These are phyloP conservation scores for Ormyrus thymus DNA, from an alignment of 2,888 invertebrate species.

Conservation along the genomic window DNA sequence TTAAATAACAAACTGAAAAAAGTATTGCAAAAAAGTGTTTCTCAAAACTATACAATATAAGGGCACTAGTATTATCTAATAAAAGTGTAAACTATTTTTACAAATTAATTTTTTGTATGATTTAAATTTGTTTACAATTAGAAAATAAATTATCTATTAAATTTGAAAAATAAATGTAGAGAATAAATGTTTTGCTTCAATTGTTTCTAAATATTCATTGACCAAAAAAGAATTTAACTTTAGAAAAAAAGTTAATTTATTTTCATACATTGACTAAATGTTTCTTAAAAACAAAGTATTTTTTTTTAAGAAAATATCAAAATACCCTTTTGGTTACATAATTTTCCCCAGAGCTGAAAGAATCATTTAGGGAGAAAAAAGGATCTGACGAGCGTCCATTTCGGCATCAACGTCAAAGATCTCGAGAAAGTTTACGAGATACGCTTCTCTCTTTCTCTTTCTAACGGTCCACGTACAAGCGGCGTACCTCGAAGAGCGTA, in stretches of 20 bases:
- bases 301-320: neutral
- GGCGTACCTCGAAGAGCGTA: neutral
- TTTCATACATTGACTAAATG: neutral
- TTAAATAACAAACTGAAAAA: no score
- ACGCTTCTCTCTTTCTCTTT: neutral
- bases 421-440: neutral
- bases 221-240: neutral
- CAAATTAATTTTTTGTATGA: no score
- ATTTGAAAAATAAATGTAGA: no score
- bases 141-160: no score
- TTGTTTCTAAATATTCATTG: no score
- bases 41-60: no score
- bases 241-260: neutral
- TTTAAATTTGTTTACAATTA: no score
- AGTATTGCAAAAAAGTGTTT: no score
- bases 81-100: no score
- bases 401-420: neutral
- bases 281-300: neutral
- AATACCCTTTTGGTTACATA: slow-evolving; percentile 2
- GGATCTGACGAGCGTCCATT: neutral
- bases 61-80: no score
- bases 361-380: slow-evolving; percentile 1
- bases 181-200: no score
- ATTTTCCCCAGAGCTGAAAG: neutral
- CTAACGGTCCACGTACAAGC: neutral